Evolutionary conservation across 2,797 vertebrate genomes (phyloP), one percentile per base, ranked within the genome.

Genomic region (Etheostoma perlongum): DNA sequence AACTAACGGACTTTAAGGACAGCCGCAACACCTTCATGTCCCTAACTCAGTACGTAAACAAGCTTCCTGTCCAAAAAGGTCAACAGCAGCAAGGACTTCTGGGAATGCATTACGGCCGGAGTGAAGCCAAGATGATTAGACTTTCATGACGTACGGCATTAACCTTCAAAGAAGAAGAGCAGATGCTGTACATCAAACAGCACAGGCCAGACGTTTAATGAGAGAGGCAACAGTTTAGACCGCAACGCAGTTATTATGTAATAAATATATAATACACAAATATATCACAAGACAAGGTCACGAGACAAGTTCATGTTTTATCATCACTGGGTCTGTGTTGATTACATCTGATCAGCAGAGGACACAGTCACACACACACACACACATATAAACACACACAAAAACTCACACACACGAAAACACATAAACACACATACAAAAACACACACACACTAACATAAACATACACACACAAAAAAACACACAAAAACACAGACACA

Each of bases 251-350:
- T 5, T 25, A 46, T 10, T 40, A 40, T 40, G 10, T 40, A 40
- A 40, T 40, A 40, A 30, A 30, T 40, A 11, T 11, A 0, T 40
- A 40, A 40, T 40, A 40, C 11, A 40, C 9, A 12, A 36, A 79
- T 68, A n/a, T 15, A 51, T 68, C 53, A 51, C 3, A 4, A 55
- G 48, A 30, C 57, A 9, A 68, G 73, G 73, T 61, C 60, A 52
- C 1, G 8, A 21, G 30, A 57, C 11, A 27, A 19, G 42, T 6
- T 49, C 18, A 9, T 19, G 53, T 52, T 70, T 58, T 44, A 52
- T 58, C 46, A 10, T 48, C 73, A 46, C 40, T 1, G 11, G 19
- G 48, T 61, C 55, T 23, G 36, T 40, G 51, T 21, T 69, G 40
- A 63, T 18, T 42, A 18, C 51, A 48, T 27, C 44, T 44, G 44